Evolutionary conservation across 2,797 vertebrate genomes (phyloP).

Genomic region (Typhlichthys eigenmanni): DNA sequence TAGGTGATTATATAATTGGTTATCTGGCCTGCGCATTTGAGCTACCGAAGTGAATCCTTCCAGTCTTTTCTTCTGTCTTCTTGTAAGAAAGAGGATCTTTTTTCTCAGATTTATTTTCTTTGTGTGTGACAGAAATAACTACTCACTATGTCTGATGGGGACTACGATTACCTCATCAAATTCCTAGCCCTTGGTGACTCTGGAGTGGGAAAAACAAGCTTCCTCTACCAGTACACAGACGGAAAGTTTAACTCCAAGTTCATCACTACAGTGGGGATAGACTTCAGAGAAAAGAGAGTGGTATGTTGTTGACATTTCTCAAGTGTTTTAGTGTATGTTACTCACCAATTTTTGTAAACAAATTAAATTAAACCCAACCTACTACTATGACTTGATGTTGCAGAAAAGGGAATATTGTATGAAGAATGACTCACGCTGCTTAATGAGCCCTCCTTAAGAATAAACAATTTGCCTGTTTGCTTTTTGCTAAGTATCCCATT

Average conservation of each 20-base stretch:
- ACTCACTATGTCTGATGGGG: conserved; percentile 97
- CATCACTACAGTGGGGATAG: conserved; percentile 97
- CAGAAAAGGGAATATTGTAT: conserved; percentile 32
- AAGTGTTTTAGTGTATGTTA: neutral
- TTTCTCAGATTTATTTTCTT: conserved; percentile 19
- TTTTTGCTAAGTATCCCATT: no score
- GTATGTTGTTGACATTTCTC: conserved; percentile 74
- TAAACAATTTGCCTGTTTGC: conserved; percentile 66
- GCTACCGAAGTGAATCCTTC: no score
- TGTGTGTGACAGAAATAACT: conserved; percentile 73
- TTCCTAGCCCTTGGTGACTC: conserved; percentile 98
- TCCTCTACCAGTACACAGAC: conserved; percentile 97
- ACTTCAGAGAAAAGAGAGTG: conserved; percentile 98
- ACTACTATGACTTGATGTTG: conserved; percentile 28
- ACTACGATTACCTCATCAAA: conserved; percentile 99
- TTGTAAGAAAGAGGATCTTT: neutral
- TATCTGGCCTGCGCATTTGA: no score
- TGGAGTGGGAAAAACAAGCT: conserved; percentile 97
- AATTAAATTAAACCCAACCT: no score
- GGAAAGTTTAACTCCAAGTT: conserved; percentile 97
- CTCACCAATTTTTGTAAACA: no score
- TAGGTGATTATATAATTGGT: no score
- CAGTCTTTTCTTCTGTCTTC: no score
- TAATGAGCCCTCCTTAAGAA: conserved; percentile 66
- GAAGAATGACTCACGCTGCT: conserved; percentile 41